Conservation (phyloP, 2,113 vertebrate species). For the Pantherophis guttatus region DNA sequence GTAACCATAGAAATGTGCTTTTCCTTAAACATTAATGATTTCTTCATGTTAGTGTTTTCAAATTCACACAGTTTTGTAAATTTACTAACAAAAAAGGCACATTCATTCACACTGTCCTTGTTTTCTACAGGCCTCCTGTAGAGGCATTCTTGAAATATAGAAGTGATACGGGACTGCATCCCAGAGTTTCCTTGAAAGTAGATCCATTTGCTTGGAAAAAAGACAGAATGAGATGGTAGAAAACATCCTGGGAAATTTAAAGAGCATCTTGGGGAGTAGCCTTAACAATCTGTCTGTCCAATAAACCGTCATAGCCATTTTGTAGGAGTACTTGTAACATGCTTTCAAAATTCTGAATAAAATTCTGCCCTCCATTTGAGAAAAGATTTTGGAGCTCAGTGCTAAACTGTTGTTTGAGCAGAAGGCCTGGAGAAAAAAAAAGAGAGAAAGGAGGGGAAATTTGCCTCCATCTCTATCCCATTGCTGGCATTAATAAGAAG, state of each 20-base stretch:
- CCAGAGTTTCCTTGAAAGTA: neutral
- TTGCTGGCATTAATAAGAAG: neutral
- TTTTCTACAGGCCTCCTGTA: neutral
- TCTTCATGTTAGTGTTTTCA: neutral
- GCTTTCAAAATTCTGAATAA: neutral
- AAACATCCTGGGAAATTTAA: neutral
- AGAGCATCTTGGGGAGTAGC: neutral
- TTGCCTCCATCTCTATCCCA: neutral
- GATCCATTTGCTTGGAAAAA: neutral
- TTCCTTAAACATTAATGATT: neutral
- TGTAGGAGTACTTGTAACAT: neutral
- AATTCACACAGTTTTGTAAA: neutral
- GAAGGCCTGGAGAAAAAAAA: neutral
- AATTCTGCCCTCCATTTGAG: neutral
- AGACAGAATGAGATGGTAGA: neutral
- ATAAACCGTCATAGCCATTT: neutral
- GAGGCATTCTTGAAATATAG: neutral
- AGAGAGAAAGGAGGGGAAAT: neutral
- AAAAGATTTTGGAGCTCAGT: neutral
- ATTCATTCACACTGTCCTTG: neutral
- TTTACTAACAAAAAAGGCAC: too few species aligned
- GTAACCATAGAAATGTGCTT: neutral
- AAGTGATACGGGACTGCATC: neutral
- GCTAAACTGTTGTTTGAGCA: neutral
- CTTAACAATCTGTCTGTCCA: neutral